Evolutionary conservation across 2,113 vertebrate genomes (phyloP).

Genomic region (Pseudonaja textilis): DNA sequence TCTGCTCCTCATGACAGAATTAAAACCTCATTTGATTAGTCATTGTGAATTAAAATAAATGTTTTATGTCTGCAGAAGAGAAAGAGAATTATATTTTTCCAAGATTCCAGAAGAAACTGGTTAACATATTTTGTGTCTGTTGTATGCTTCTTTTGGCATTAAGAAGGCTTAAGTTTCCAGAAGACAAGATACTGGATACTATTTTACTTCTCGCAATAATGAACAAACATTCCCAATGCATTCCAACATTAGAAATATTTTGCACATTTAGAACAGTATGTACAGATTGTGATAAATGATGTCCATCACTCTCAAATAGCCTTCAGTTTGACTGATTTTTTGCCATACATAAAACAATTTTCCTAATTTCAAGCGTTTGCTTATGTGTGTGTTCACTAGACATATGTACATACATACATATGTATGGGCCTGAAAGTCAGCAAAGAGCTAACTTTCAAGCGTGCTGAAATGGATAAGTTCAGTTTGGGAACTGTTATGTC

Average conservation of each 20-base stretch:
- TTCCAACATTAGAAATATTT: not conserved
- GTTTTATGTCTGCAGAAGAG: not conserved
- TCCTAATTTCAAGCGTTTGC: not conserved
- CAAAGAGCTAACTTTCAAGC: not conserved
- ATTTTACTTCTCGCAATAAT: not conserved
- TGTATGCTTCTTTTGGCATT: slow-evolving; percentile 23
- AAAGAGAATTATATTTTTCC: not conserved
- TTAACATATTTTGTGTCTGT: slow-evolving; percentile 20
- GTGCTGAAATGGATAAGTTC: not conserved
- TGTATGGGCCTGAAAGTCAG: not conserved
- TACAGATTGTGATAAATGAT: not conserved
- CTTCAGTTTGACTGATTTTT: slow-evolving; percentile 4
- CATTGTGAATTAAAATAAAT: not conserved
- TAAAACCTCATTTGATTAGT: not conserved
- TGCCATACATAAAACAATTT: slow-evolving; percentile 17
- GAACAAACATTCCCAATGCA: not conserved
- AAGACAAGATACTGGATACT: slow-evolving; percentile 18
- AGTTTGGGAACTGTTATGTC: too few species aligned
- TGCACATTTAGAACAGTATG: not conserved
- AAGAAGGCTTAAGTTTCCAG: slow-evolving; percentile 5
- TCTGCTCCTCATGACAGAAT: not conserved
- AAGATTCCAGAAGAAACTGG: not conserved
- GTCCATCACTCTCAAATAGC: not conserved
- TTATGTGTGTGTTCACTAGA: not conserved
- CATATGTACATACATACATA: not conserved